These are phyloP conservation scores for Acinonyx jubatus DNA, from an alignment of 2,113 vertebrate species.

Conservation along the genomic window DNA sequence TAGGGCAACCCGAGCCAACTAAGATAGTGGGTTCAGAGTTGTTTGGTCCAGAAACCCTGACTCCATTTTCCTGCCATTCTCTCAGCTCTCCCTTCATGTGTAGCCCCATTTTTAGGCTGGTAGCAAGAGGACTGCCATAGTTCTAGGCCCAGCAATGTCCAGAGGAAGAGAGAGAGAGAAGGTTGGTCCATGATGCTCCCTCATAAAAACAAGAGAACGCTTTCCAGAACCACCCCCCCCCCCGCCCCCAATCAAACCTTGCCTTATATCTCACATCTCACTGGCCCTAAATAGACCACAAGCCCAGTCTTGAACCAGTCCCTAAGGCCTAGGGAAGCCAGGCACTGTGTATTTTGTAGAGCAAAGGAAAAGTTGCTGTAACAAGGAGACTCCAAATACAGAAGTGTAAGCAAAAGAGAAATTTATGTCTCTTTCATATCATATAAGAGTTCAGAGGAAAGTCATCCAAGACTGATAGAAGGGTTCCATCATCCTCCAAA, in stretches of 20 bases:
- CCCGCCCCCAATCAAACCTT: neutral
- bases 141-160: neutral
- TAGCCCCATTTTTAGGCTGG: neutral
- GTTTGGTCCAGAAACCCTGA: neutral
- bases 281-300: neutral
- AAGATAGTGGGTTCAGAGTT: neutral
- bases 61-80: neutral
- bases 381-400: neutral
- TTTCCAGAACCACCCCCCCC: neutral
- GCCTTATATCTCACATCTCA: neutral
- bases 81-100: neutral
- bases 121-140: too few relatives aligned
- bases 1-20: neutral
- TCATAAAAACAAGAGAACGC: neutral
- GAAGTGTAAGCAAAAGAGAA: constrained; percentile 3
- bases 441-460: constrained; percentile 2
- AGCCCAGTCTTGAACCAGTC: neutral
- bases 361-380: neutral
- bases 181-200: neutral
- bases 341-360: neutral
- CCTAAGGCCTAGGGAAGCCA: neutral
- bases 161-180: neutral
- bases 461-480: neutral
- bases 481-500: neutral
- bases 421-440: neutral